These are phyloP conservation scores for Laodelphax striatellus DNA, from an alignment of 1,140 invertebrate species.

Conservation along the genomic window DNA sequence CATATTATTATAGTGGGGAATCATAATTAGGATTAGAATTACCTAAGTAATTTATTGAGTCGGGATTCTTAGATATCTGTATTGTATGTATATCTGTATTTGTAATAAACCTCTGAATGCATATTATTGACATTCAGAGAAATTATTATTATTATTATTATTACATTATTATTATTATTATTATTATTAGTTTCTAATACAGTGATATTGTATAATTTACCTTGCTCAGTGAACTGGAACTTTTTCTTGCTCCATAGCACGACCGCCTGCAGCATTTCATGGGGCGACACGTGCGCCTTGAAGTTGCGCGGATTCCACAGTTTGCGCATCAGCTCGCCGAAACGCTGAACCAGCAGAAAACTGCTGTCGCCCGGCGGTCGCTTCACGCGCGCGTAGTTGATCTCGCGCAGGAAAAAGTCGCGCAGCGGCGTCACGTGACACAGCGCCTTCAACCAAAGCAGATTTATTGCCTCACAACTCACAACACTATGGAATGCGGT, in stretches of 20 bases:
- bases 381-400: constrained; percentile 81
- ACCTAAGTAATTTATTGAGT: too few relatives aligned
- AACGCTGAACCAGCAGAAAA: constrained; percentile 87
- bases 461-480: too few relatives aligned
- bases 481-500: too few relatives aligned
- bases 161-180: too few relatives aligned
- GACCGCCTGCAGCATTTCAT: constrained; percentile 99
- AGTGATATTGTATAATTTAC: constrained; percentile 33
- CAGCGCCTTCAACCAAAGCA: constrained; percentile 53
- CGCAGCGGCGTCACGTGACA: constrained; percentile 89
- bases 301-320: constrained; percentile 99
- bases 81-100: too few relatives aligned
- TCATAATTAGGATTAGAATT: too few relatives aligned
- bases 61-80: too few relatives aligned
- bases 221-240: constrained; percentile 98
- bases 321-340: constrained; percentile 95
- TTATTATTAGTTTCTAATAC: too few relatives aligned
- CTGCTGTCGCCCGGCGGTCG: constrained; percentile 85
- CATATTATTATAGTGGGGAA: too few relatives aligned
- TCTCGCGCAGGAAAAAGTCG: constrained; percentile 90
- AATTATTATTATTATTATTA: too few relatives aligned
- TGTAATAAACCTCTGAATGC: too few relatives aligned
- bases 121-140: too few relatives aligned
- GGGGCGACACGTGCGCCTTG: constrained; percentile 98
- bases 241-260: constrained; percentile 96